These are phyloP conservation scores for Protodeltote pygarga DNA, from an alignment of 2,888 invertebrate species.

Conservation along the genomic window DNA sequence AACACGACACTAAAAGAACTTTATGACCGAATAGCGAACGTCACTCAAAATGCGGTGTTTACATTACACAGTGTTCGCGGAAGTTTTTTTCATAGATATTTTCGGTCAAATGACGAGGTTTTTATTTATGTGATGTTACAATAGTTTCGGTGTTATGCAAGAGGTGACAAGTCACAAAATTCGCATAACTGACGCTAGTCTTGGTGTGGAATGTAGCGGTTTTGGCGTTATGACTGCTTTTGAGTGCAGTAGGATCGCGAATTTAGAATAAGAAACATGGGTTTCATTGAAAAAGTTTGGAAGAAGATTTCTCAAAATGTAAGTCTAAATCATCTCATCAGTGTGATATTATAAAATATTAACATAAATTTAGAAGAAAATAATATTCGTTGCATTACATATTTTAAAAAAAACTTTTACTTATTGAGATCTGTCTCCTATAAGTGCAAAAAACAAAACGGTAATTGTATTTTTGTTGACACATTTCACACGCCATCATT, in stretches of 20 bases:
- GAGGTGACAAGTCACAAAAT: slow-evolving; percentile 56
- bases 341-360: neutral
- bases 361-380: too few relatives aligned
- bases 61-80: slow-evolving; percentile 55
- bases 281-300: slow-evolving; percentile 62
- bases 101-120: slow-evolving; percentile 52
- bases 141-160: slow-evolving; percentile 59
- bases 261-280: slow-evolving; percentile 52
- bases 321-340: slow-evolving; percentile 45
- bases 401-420: too few relatives aligned
- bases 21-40: slow-evolving; percentile 45
- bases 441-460: neutral
- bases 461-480: neutral
- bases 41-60: slow-evolving; percentile 55
- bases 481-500: neutral
- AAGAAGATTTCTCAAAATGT: slow-evolving; percentile 61
- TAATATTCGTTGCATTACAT: too few relatives aligned
- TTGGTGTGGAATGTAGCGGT: too few relatives aligned
- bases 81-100: slow-evolving; percentile 66
- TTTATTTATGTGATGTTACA: slow-evolving; percentile 53
- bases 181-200: too few relatives aligned
- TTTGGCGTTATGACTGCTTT: too few relatives aligned
- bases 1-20: slow-evolving; percentile 13
- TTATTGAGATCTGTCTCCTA: too few relatives aligned
- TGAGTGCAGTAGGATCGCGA: too few relatives aligned